Conservation (phyloP, 2,797 vertebrate genomes). For the Hydrolagus colliei region DNA sequence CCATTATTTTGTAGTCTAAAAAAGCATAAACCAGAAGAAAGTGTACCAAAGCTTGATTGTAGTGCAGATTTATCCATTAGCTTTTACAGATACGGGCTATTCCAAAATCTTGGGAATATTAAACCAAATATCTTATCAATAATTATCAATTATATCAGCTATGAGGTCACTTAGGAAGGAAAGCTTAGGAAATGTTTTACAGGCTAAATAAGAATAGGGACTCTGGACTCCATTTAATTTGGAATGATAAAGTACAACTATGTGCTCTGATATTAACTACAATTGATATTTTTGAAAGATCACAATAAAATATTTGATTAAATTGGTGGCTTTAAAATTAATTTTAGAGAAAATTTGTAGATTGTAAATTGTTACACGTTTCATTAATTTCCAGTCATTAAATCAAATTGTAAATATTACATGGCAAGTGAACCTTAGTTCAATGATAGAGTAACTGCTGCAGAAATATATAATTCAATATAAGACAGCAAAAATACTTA, state of each 20-base stretch:
- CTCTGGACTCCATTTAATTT: neutral
- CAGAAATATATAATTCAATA: too few relatives aligned
- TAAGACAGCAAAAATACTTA: neutral
- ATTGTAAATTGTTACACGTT: too few relatives aligned
- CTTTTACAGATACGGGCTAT: constrained; percentile 1
- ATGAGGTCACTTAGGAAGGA: too few relatives aligned
- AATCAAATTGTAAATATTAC: too few relatives aligned
- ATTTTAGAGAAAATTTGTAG: neutral
- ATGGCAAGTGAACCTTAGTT: too few relatives aligned
- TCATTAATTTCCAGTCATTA: too few relatives aligned
- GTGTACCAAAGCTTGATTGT: too few relatives aligned
- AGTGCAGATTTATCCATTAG: constrained; percentile 13
- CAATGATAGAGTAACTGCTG: too few relatives aligned
- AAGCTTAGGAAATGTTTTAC: neutral
- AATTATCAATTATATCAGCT: too few relatives aligned
- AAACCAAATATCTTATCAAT: neutral
- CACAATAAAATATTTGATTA: neutral
- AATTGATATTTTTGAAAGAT: neutral
- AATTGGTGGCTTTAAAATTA: neutral
- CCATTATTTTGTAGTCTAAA: neutral
- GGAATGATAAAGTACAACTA: neutral
- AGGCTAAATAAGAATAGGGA: neutral
- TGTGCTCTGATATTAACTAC: neutral
- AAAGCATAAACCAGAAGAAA: neutral
- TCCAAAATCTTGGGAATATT: neutral